Base-by-base conservation (phyloP, 2,888 invertebrate species). In the Volucella inanis region DNA sequence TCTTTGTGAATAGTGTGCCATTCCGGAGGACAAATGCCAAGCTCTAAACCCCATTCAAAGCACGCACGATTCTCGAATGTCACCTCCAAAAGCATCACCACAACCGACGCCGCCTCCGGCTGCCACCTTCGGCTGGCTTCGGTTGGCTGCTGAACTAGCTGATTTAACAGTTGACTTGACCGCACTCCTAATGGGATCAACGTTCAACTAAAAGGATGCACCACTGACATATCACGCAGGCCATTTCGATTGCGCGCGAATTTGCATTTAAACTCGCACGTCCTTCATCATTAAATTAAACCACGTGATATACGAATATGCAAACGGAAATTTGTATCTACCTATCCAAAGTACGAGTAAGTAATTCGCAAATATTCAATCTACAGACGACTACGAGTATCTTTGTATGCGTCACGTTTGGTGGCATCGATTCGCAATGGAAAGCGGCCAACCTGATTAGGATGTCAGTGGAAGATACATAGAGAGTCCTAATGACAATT, bases 251-350 rank as follows among this genome's bases (percentile, higher is more conserved):
- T 81, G 71, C 78, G 71, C 78, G 43, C 47, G 62, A 72, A 85
- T 85, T 85, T 85, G 85, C 85, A 85, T 85, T 85, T 77, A 76
- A 77, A 81, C 71, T 85, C 76, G 81, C 85, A 76, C 81, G 85
- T 81, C 81, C 62, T 80, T 84, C 70, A 71, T 84, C 84, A 55
- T 84, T 80, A 75, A 76, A 61, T 80, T 80, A 70, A 80, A 80
- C 62, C 18, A 55, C 68, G 76, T 85, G 85, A 81, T 76, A 72
- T 71, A 76, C 70, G 31, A 31, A 31, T 31, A 31, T 6, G 39
- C 62, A 47, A 72, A 57, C 12, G 45, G 18, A 67, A 67, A 74
- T 55, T 61, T 54, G 67, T 75, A 50, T 8, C 50, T 14, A 31
- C 47, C 12, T 15, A 18, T 47, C 43, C 11, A 14, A 67, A 4